Evolutionary conservation across 2,888 invertebrate species (phyloP).

Genomic region (Pteria penguin): DNA sequence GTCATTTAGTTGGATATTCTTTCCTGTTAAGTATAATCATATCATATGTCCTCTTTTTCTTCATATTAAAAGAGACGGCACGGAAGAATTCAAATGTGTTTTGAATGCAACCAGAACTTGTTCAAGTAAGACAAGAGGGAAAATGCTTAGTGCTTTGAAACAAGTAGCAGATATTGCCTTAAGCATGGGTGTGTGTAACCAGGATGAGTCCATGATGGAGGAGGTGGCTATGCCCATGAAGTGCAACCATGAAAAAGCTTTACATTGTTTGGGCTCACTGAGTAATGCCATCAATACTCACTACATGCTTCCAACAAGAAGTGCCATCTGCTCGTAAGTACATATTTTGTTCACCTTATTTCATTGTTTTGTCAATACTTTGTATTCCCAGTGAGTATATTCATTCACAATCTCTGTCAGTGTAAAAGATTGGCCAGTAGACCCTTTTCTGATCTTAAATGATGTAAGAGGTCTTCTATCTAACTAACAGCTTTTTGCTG

Average conservation of each 20-base stretch:
- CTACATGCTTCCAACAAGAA: neutral
- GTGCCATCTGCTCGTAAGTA: constrained; percentile 38
- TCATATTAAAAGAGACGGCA: neutral
- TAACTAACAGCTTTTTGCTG: too few species aligned
- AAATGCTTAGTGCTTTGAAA: constrained; percentile 12
- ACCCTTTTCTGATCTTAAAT: too few species aligned
- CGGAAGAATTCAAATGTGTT: constrained; percentile 4
- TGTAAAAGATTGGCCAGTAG: too few species aligned
- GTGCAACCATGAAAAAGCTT: constrained; percentile 29
- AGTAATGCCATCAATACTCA: constrained; percentile 18
- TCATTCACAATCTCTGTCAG: too few species aligned
- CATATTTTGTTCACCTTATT: neutral
- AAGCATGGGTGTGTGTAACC: neutral
- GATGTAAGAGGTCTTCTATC: too few species aligned
- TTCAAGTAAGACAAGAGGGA: constrained; percentile 7
- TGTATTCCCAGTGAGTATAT: too few species aligned
- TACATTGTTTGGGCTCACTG: constrained; percentile 34
- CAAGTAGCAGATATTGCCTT: constrained; percentile 6
- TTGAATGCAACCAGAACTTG: constrained; percentile 15
- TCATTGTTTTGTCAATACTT: neutral
- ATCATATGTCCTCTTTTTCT: too few species aligned
- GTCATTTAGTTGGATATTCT: too few species aligned
- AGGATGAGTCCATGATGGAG: neutral
- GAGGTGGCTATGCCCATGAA: neutral
- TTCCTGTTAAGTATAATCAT: too few species aligned